Conservation (phyloP, 2,797 vertebrate genomes). For the Oreochromis mossambicus region DNA sequence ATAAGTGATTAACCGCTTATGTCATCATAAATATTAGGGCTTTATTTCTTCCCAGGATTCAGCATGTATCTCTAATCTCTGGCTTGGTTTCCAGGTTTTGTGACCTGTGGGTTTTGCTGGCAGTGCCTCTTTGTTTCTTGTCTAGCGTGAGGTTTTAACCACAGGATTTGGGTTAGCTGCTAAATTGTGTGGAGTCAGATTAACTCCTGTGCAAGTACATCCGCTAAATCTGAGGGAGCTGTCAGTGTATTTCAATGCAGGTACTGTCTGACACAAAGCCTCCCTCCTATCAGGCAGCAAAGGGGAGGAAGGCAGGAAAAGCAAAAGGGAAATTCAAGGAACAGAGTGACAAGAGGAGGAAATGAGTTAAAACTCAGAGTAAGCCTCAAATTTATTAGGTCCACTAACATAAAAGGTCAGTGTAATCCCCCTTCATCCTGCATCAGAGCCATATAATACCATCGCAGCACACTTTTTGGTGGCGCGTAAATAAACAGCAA, state of each 20-base stretch:
- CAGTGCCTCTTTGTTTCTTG: conserved; percentile 28
- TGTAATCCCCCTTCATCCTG: conserved; percentile 27
- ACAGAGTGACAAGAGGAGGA: conserved; percentile 41
- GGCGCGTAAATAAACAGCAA: neutral
- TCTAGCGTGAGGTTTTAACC: conserved; percentile 14
- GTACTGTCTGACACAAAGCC: conserved; percentile 46
- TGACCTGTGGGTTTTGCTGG: conserved; percentile 35
- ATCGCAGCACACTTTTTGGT: conserved; percentile 11
- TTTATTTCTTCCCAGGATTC: conserved; percentile 20
- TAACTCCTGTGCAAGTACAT: conserved; percentile 37
- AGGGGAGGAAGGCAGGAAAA: conserved; percentile 24
- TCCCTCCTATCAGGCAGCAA: conserved; percentile 27
- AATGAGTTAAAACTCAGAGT: conserved; percentile 29
- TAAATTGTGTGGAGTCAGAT: conserved; percentile 37
- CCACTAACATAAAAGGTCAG: conserved; percentile 15
- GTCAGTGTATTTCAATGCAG: conserved; percentile 52
- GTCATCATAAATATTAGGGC: neutral
- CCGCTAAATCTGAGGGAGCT: conserved; percentile 44
- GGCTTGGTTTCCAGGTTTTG: conserved; percentile 42
- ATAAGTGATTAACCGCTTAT: neutral
- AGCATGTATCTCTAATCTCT: conserved; percentile 32
- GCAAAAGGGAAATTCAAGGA: conserved; percentile 10
- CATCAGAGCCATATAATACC: neutral
- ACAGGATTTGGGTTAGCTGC: conserved; percentile 45
- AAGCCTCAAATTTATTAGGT: conserved; percentile 25